Base-by-base conservation (phyloP, 1,140 invertebrate species). In the Megathymus violae region DNA sequence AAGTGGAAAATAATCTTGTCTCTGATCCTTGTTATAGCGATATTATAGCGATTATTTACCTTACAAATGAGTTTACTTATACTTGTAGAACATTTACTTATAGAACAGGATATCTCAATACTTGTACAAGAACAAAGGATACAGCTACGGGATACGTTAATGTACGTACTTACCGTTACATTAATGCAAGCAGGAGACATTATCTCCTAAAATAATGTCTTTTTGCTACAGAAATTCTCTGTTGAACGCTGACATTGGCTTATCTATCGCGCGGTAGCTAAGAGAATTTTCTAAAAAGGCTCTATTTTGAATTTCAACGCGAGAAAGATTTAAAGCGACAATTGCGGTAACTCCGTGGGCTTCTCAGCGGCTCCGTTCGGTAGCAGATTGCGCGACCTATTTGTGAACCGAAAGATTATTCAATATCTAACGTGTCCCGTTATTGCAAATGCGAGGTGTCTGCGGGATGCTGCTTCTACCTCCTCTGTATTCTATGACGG, bases 341-440 rank as follows among this genome's bases (percentile, higher is more conserved):
- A n/a, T n/a, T 27, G 44, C 22, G 44, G 44, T 47, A 19, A 46
- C n/a, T n/a, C n/a, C n/a, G n/a, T n/a, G n/a, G n/a, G n/a, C n/a
- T n/a, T n/a, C n/a, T n/a, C n/a, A n/a, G n/a, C n/a, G n/a, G n/a
- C n/a, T n/a, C n/a, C n/a, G n/a, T n/a, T n/a, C n/a, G n/a, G n/a
- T n/a, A n/a, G n/a, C n/a, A n/a, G n/a, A n/a, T n/a, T n/a, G n/a
- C n/a, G n/a, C n/a, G n/a, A n/a, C n/a, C n/a, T 22, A 22, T 2
- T 22, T 5, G 19, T 22, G 19, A 22, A 22, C 19, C 19, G 19
- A 22, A 22, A 25, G 34, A 58, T 58, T 58, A 19, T 58, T 58
- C 52, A 58, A 58, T 58, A 44, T 58, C 41, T 40, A 58, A 34
- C 52, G n/a, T 58, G 40, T 44, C 14, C 19, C 41, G 52, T 44